A percentile compares a stretch with the other conserved stretches of the same genome.
These are phyloP conservation scores for Smutsia temminckii DNA, from an alignment of 2,797 vertebrate genomes.

Conservation along the genomic window DNA sequence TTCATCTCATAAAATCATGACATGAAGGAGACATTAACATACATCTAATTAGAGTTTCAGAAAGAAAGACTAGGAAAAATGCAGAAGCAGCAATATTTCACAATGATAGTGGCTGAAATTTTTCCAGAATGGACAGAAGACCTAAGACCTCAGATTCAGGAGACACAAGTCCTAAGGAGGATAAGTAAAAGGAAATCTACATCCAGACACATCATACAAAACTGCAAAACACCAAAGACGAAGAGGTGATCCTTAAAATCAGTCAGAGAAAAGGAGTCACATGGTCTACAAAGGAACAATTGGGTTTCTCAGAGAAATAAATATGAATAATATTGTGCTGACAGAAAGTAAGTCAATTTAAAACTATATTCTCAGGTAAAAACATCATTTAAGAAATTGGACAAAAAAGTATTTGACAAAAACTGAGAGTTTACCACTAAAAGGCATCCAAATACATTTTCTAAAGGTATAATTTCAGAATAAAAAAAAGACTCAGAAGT, in stretches of 20 bases:
- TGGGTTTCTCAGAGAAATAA: slow-evolving; percentile 14
- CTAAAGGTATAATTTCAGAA: not conserved
- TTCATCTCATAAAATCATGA: not conserved
- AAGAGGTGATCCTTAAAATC: not conserved
- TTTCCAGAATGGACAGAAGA: slow-evolving; percentile 1
- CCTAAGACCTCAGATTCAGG: not conserved
- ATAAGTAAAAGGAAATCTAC: not conserved
- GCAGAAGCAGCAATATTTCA: not conserved
- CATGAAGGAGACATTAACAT: not conserved
- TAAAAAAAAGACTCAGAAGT: not conserved
- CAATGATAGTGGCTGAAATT: not conserved
- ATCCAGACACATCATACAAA: not conserved
- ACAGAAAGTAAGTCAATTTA: not conserved
- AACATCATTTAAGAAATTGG: slow-evolving; percentile 22
- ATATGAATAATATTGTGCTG: not conserved
- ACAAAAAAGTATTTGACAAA: not conserved
- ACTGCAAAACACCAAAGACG: not conserved
- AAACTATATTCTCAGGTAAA: not conserved
- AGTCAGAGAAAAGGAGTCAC: not conserved
- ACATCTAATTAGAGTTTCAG: not conserved
- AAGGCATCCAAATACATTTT: not conserved
- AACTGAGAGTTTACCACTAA: not conserved
- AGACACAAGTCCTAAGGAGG: not conserved
- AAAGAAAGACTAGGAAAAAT: not conserved
- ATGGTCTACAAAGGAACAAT: not conserved